Base-by-base conservation (phyloP, 1,140 invertebrate genomes). In the Trichoplusia ni region DNA sequence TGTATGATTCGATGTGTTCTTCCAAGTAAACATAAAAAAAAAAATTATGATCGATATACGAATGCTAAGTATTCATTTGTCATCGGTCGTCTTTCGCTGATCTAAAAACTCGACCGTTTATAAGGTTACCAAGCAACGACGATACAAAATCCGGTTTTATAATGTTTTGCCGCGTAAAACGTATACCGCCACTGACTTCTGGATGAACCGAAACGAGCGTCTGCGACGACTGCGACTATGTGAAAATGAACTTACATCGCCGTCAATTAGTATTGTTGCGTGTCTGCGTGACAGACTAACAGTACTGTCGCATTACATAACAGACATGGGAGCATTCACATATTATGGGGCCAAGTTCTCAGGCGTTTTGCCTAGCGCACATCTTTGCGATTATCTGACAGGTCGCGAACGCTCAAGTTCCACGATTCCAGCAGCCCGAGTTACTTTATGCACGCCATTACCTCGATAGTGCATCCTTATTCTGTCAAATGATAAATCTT, bases 271-370 rank as follows among this genome's bases (percentile, higher is more conserved):
- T 80, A 72, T 82, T 84, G 75, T 82, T 84, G 77, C 75, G 75
- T 83, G 79, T 73, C 76, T 84, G 77, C 75, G 75, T 83, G 79
- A 74, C 76, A 75, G 64, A 66, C 73, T 83, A 87, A 82, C 81
- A 79, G 85, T 84, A 82, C 71, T 64, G 67, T 68, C 37, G 46
- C 53, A 73, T 87, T 84, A 73, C 71, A 81, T 84, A 84, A 84
- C 71, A 70, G 51, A 77, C 74, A 84, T 85, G 84, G 75, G 77
- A 84, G 75, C 61, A 67, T 75, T 76, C 69, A 69, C 72, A 77
- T 70, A 71, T n/a, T n/a, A 74, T 53, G 73, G 78, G 69, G 67
- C 58, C 70, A 67, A 69, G 83, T 86, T 87, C 83, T 79, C 83
- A 84, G 74, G 65, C 68, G 19, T 49, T 65, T 68, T 67, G 69